Percentiles rank a stretch among this genome's conserved stretches.
These are phyloP conservation scores for Therioaphis trifolii DNA, from an alignment of 2,888 invertebrate genomes.

Conservation along the genomic window DNA sequence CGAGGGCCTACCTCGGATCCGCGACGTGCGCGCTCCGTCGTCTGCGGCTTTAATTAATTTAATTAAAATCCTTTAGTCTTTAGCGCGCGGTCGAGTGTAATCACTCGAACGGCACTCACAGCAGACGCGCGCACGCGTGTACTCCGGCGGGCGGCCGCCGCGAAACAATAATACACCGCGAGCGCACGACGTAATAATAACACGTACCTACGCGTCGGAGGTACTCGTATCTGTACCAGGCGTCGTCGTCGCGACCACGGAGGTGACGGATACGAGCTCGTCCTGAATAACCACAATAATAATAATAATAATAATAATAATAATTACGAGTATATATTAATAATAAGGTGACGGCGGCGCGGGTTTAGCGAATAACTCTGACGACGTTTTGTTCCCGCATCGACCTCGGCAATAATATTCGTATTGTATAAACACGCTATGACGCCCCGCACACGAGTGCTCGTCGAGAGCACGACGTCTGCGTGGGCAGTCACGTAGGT, in stretches of 20 bases:
- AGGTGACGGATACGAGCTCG: too few species aligned
- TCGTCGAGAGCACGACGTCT: too few species aligned
- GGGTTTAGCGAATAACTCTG: constrained; percentile 32
- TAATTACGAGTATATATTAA: too few species aligned
- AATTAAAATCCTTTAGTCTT: constrained; percentile 24
- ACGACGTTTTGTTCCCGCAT: constrained; percentile 26
- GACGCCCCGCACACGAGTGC: too few species aligned
- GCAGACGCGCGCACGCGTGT: neutral
- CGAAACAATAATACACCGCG: neutral
- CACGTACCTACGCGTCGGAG: neutral
- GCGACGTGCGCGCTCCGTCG: neutral
- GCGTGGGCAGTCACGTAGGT: too few species aligned
- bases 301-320: neutral
- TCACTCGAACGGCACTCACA: constrained; percentile 3
- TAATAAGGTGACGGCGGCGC: neutral
- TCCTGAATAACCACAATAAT: neutral
- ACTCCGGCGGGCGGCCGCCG: neutral
- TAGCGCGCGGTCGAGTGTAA: neutral
- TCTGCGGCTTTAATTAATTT: constrained; percentile 17
- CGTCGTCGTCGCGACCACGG: too few species aligned
- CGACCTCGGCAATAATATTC: too few species aligned
- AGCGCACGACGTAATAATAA: too few species aligned
- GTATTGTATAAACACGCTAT: too few species aligned
- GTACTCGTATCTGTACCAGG: neutral
- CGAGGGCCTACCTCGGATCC: too few species aligned